Evolutionary conservation across 2,113 vertebrate genomes (phyloP).

Genomic region (Serinus canaria): DNA sequence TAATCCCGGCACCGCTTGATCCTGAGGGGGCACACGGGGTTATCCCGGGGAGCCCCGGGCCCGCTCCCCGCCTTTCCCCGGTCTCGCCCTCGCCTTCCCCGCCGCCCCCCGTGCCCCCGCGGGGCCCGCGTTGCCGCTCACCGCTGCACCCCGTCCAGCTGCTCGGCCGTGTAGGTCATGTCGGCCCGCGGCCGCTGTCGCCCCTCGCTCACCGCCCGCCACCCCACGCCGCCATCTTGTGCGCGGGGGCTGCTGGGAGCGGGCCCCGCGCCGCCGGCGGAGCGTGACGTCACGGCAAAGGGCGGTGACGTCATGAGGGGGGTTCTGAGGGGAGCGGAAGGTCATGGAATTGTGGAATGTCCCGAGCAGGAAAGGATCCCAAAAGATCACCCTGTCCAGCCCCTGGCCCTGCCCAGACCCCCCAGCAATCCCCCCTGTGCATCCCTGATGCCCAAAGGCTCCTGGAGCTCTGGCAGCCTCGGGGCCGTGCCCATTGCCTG

Average conservation of each 20-base stretch:
- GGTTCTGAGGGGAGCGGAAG: neutral
- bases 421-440: neutral
- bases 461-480: neutral
- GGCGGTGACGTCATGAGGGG: neutral
- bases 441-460: neutral
- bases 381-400: neutral
- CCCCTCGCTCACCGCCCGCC: slow-evolving; percentile 62
- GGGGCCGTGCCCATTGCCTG: neutral
- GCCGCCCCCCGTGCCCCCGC: too few species aligned
- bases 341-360: neutral
- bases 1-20: slow-evolving; percentile 95
- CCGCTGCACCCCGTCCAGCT: slow-evolving; percentile 89
- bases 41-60: too few species aligned
- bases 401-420: fast-evolving
- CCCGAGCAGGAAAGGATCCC: neutral
- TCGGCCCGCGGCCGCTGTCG: neutral
- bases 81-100: neutral
- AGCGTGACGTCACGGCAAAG: neutral
- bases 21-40: slow-evolving; percentile 64
- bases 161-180: slow-evolving; percentile 87
- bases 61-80: neutral
- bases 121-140: slow-evolving; percentile 29
- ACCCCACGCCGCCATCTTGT: slow-evolving; percentile 61
- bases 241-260: slow-evolving; percentile 29
- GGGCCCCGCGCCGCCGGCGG: neutral